Evolutionary conservation across 2,113 vertebrate genomes (phyloP).

Genomic region (Falcunculus frontatus): DNA sequence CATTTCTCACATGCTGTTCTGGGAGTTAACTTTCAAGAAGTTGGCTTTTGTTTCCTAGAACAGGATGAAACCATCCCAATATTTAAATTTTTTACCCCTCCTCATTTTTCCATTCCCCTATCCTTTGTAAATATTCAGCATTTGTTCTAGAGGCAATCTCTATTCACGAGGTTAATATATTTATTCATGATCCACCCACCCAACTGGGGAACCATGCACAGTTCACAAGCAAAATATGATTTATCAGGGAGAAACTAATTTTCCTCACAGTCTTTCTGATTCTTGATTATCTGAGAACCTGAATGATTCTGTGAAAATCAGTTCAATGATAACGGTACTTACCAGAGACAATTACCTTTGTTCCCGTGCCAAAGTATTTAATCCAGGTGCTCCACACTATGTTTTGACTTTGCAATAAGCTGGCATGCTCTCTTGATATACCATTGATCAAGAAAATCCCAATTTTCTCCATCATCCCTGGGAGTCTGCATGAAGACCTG

Average conservation of each 20-base stretch:
- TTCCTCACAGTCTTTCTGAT: neutral
- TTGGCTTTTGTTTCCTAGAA: neutral
- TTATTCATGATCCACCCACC: neutral
- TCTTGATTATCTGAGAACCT: neutral
- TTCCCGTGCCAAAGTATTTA: conserved; percentile 8
- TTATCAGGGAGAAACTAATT: neutral
- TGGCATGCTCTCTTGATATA: neutral
- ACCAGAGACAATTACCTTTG: conserved; percentile 26
- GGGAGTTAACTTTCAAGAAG: neutral
- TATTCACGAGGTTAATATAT: accelerated
- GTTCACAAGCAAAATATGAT: neutral
- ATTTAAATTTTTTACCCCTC: neutral
- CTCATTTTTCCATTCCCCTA: neutral
- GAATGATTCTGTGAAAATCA: neutral
- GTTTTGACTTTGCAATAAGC: conserved; percentile 24
- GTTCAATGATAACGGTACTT: neutral
- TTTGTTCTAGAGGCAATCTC: neutral
- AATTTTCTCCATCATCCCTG: accelerated
- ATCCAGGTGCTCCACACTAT: neutral
- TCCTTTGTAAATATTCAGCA: neutral
- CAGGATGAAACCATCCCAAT: neutral
- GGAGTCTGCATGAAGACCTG: neutral
- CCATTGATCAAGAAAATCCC: neutral
- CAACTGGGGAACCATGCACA: neutral
- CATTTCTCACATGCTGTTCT: neutral